phyloP scores from a whole-genome alignment of 2,888 invertebrate species.

The Agonopterix subpropinquella region DNA sequence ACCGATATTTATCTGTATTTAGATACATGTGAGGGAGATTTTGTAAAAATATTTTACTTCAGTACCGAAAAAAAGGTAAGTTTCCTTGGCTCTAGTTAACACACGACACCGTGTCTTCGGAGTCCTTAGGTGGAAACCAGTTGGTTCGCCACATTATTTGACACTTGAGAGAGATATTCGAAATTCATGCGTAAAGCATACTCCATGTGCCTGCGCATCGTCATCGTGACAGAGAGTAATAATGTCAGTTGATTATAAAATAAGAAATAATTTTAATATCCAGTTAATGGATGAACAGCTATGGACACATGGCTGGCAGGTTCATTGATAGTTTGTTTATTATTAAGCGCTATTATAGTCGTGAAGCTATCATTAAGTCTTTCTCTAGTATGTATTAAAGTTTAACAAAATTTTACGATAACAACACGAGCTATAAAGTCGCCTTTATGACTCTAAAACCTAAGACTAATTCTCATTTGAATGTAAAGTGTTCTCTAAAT shows the following conservation, averaged over 20 bases:
- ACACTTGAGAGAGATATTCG: conserved; percentile 4
- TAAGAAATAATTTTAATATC: conserved; percentile 33
- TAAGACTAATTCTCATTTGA: neutral
- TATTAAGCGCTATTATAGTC: neutral
- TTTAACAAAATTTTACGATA: no score
- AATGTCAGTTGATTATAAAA: conserved; percentile 38
- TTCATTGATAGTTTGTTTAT: neutral
- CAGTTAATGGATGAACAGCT: conserved; percentile 23
- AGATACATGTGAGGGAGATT: no score
- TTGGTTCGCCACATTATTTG: neutral
- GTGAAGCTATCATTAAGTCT: no score
- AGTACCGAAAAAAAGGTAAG: no score
- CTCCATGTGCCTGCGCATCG: conserved; percentile 10
- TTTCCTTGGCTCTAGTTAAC: no score
- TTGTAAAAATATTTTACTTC: no score
- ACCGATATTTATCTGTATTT: no score
- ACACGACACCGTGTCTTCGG: no score
- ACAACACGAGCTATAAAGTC: no score
- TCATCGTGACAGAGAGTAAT: conserved; percentile 9
- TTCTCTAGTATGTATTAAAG: no score
- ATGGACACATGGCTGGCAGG: neutral
- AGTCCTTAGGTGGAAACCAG: no score
- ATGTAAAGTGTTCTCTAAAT: neutral
- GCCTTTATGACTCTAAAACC: no score
- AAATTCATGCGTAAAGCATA: conserved; percentile 10